These are phyloP conservation scores for Sebastiscus tertius DNA, from an alignment of 2,797 vertebrate genomes.

Conservation along the genomic window DNA sequence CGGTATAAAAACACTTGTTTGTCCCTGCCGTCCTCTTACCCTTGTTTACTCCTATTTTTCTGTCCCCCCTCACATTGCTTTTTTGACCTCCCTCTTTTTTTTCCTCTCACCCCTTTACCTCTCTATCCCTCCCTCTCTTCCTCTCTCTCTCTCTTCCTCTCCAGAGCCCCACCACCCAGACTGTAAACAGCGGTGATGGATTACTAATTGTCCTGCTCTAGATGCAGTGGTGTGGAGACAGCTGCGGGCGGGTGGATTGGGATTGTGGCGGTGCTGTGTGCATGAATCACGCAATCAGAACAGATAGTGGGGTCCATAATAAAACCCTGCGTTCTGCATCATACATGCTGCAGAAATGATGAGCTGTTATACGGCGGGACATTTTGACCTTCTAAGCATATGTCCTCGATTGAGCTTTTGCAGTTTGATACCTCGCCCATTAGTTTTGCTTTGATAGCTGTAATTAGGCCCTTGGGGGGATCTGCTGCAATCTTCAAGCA, in stretches of 20 bases:
- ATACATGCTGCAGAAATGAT: slow-evolving; percentile 3
- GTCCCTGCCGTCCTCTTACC: slow-evolving; percentile 52
- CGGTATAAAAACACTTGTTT: slow-evolving; percentile 44
- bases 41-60: slow-evolving; percentile 56
- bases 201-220: slow-evolving; percentile 78
- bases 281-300: slow-evolving; percentile 25
- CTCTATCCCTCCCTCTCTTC: not conserved
- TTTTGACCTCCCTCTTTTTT: slow-evolving; percentile 25
- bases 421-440: slow-evolving; percentile 61
- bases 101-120: not conserved
- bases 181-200: slow-evolving; percentile 81
- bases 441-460: slow-evolving; percentile 68
- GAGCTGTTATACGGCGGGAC: slow-evolving; percentile 15
- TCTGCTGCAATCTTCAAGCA: slow-evolving; percentile 63
- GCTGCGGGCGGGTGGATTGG: slow-evolving; percentile 52
- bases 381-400: slow-evolving; percentile 60
- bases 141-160: slow-evolving; percentile 31
- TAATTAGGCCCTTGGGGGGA: slow-evolving; percentile 68
- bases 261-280: slow-evolving; percentile 5
- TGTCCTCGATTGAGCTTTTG: slow-evolving; percentile 52
- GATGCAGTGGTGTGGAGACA: slow-evolving; percentile 68
- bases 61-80: slow-evolving; percentile 24
- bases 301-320: not conserved
- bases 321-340: not conserved
- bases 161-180: slow-evolving; percentile 57